Base-by-base conservation (phyloP, 2,888 invertebrate genomes). In the Ramazzottius varieornatus region DNA sequence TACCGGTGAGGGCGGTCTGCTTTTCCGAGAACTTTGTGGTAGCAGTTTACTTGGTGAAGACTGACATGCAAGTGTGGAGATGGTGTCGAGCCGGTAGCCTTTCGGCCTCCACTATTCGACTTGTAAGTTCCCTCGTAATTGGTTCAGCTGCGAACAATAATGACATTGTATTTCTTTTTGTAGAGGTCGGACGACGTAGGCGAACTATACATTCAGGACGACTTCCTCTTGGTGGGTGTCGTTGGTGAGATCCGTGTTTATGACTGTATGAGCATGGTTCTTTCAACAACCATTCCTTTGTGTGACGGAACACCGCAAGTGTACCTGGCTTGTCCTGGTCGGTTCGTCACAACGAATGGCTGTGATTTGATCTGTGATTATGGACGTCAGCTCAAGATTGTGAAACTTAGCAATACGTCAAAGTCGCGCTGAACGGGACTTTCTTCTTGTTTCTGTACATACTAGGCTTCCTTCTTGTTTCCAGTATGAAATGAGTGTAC, bases 161-260 rank as follows among this genome's bases (percentile, higher is more conserved):
- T n/a, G n/a, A n/a, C n/a, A n/a, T n/a, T n/a, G n/a, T n/a, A n/a
- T 54, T 54, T 54, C 29, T 24, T 54, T 54, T 54, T 54, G 54
- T 8, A 54, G 54, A 24, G 54, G 20, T 16, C 4, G 54, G 29
- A 4, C 4, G n/a, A 29, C 8, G 4, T 54, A 40, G 20, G 40
- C 20, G 8, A 8, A 8, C 40, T 40, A 8, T 40, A 20, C 40
- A 8, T 40, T 8, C 40, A 20, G 40, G 40, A 54, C 29, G 54
- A 29, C 4, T 54, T 24, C 29, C 24, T 54, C 20, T 54, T 54
- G 16, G 4, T 54, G 54, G 54, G 54, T 4, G 8, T 29, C n/a
- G 54, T 54, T 29, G 54, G 54, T 4, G 54, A 54, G 29, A 8
- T 54, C 8, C n/a, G n/a, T 8, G 54, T 54, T 4, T 29, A 16